A percentile compares a stretch with the other conserved stretches of the same genome.
Evolutionary conservation across 2,888 invertebrate genomes (phyloP).

Genomic region (Acleris emargana): DNA sequence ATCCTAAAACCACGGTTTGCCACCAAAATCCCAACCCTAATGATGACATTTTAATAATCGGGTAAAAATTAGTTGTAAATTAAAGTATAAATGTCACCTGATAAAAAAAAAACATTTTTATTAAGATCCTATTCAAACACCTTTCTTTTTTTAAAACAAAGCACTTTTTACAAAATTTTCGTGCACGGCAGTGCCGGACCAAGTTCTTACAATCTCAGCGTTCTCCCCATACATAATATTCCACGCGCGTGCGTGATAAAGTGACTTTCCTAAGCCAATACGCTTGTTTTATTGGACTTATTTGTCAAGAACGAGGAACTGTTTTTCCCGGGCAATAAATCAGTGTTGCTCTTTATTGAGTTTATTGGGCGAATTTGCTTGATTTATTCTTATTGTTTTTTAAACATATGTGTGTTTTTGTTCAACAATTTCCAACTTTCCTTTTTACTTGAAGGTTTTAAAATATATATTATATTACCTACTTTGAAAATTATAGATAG

Average conservation of each 20-base stretch:
- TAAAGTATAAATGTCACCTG: too few species aligned
- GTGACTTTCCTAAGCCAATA: slow-evolving; percentile 62
- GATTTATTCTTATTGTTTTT: slow-evolving; percentile 30
- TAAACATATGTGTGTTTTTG: slow-evolving; percentile 3
- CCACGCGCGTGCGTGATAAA: slow-evolving; percentile 59
- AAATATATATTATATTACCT: too few species aligned
- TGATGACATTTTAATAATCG: too few species aligned
- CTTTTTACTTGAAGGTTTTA: neutral
- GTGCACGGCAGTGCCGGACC: slow-evolving; percentile 19
- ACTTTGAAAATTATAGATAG: too few species aligned
- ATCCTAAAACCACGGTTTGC: too few species aligned
- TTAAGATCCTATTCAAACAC: too few species aligned
- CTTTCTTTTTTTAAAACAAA: too few species aligned
- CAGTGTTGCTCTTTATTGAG: slow-evolving; percentile 40
- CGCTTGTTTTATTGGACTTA: slow-evolving; percentile 67
- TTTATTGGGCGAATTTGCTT: slow-evolving; percentile 31
- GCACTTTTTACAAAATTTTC: neutral
- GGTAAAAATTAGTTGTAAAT: too few species aligned
- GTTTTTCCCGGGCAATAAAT: slow-evolving; percentile 36
- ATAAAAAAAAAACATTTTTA: too few species aligned
- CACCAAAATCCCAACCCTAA: too few species aligned
- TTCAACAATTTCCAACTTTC: neutral
- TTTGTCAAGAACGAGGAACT: slow-evolving; percentile 55
- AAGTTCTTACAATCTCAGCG: slow-evolving; percentile 13
- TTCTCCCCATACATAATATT: slow-evolving; percentile 46